A percentile compares a stretch with the other conserved stretches of the same genome.
These are phyloP conservation scores for Trichoplusia ni DNA, from an alignment of 1,140 invertebrate genomes.

Conservation along the genomic window DNA sequence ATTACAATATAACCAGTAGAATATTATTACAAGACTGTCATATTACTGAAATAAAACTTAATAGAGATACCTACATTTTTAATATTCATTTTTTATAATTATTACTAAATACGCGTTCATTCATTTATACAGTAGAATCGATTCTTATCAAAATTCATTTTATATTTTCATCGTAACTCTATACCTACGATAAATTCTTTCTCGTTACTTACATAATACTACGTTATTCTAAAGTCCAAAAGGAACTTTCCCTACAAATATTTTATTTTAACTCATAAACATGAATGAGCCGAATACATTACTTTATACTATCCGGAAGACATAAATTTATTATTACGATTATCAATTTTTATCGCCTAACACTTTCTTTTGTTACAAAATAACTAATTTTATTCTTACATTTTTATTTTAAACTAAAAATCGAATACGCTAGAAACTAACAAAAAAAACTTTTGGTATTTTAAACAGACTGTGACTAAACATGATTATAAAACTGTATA, in stretches of 20 bases:
- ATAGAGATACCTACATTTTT: neutral
- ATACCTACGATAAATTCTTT: conserved; percentile 71
- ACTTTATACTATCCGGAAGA: conserved; percentile 76
- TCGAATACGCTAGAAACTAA: neutral
- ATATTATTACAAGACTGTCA: too few relatives aligned
- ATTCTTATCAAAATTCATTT: conserved; percentile 49
- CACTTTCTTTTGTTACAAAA: conserved; percentile 24
- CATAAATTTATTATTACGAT: conserved; percentile 73
- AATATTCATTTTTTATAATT: conserved; percentile 16
- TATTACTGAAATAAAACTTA: neutral
- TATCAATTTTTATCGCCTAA: conserved; percentile 40
- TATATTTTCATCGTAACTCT: conserved; percentile 32
- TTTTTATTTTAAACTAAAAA: neutral
- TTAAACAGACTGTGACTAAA: too few relatives aligned
- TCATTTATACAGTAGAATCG: conserved; percentile 37
- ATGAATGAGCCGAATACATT: conserved; percentile 63
- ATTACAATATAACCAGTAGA: too few relatives aligned
- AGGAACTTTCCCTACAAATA: conserved; percentile 54
- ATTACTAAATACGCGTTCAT: conserved; percentile 24
- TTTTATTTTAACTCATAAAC: conserved; percentile 49
- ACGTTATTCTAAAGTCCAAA: conserved; percentile 58
- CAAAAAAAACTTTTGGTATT: too few relatives aligned
- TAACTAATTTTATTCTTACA: conserved; percentile 8
- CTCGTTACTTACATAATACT: conserved; percentile 55
- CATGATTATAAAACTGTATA: too few relatives aligned